These are phyloP conservation scores for Chionis minor DNA, from an alignment of 2,113 vertebrate genomes.

Conservation along the genomic window DNA sequence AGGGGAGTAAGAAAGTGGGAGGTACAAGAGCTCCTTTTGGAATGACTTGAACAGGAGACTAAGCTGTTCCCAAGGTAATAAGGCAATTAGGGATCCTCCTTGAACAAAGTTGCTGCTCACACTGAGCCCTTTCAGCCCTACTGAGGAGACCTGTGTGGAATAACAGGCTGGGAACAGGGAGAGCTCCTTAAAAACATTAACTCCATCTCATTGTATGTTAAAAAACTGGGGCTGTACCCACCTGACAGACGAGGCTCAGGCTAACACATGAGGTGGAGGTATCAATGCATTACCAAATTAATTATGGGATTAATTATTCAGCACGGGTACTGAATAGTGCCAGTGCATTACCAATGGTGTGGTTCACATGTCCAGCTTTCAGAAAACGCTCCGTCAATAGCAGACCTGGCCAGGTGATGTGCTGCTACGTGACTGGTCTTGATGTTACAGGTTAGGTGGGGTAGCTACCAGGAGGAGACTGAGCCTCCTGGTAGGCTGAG, in stretches of 20 bases:
- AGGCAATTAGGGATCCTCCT: not conserved
- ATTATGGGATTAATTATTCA: not conserved
- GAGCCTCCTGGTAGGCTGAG: too few relatives aligned
- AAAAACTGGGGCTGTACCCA: not conserved
- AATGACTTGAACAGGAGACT: not conserved
- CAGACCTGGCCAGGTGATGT: not conserved
- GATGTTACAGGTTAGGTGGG: not conserved
- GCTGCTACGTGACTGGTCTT: not conserved
- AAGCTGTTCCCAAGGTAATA: not conserved
- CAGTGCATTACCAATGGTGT: not conserved
- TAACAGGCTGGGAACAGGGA: not conserved
- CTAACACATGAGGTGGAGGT: not conserved
- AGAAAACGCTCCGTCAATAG: not conserved
- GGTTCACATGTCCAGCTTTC: not conserved
- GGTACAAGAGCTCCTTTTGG: not conserved
- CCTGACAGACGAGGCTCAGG: not conserved
- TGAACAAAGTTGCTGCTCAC: not conserved
- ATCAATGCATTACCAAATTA: not conserved
- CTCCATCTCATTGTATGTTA: not conserved
- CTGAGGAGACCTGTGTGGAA: accelerated
- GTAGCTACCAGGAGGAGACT: not conserved
- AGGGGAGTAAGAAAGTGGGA: not conserved
- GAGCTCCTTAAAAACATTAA: not conserved
- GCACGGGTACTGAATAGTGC: not conserved
- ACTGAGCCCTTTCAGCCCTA: accelerated